Evolutionary conservation across 2,888 invertebrate genomes (phyloP).

Genomic region (Caenorhabditis doughertyi): DNA sequence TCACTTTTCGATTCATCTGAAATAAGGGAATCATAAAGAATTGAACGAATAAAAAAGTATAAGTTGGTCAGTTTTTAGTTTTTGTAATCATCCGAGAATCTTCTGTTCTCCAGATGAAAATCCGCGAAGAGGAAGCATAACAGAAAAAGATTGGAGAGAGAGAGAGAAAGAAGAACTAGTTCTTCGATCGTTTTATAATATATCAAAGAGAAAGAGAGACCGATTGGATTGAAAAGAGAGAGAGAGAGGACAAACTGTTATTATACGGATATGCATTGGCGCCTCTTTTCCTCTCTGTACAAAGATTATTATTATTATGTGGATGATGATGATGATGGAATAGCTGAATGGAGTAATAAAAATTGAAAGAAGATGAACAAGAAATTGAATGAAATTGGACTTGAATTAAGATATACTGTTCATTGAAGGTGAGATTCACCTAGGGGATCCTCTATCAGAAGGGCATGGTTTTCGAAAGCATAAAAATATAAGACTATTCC

Average conservation of each 20-base stretch:
- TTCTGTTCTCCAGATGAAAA: constrained; percentile 1
- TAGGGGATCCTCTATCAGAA: too few relatives aligned
- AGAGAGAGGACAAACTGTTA: constrained; percentile 30
- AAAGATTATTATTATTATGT: constrained; percentile 44
- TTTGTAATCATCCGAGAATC: too few relatives aligned
- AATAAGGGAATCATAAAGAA: too few relatives aligned
- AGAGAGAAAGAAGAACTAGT: constrained; percentile 37
- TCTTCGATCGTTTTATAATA: constrained; percentile 45
- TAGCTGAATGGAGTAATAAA: constrained; percentile 19
- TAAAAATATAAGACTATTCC: too few relatives aligned
- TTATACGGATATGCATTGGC: constrained; percentile 49
- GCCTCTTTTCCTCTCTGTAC: constrained; percentile 11
- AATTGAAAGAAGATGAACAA: background rate
- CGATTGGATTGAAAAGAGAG: constrained; percentile 26
- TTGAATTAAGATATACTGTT: too few relatives aligned
- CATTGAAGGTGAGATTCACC: too few relatives aligned
- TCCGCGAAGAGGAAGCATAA: background rate
- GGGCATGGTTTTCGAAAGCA: too few relatives aligned
- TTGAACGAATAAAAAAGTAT: background rate
- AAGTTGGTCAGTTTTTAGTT: constrained; percentile 22
- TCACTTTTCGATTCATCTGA: constrained; percentile 90
- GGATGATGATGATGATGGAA: constrained; percentile 22
- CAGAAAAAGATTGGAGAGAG: background rate
- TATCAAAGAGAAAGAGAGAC: constrained; percentile 43
- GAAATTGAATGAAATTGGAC: constrained; percentile 5